Evolutionary conservation across 2,888 invertebrate genomes (phyloP).

Genomic region (Eurois occulta): DNA sequence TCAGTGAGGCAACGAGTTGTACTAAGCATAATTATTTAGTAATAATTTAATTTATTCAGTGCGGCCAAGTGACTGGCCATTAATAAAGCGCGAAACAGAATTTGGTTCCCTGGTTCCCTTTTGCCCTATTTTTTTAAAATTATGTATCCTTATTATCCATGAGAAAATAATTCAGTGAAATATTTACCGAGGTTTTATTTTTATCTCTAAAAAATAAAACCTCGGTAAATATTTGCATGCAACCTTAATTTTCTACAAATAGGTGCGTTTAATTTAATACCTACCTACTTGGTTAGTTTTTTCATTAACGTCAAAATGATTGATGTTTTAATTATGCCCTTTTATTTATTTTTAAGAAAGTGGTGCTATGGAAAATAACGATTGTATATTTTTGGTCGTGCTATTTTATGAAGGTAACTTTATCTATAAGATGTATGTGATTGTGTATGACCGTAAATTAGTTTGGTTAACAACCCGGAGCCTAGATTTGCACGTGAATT

Average conservation of each 20-base stretch:
- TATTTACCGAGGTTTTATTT: too few species aligned
- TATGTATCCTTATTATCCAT: too few species aligned
- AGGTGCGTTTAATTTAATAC: conserved; percentile 39
- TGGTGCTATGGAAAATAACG: not conserved
- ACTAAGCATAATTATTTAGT: not conserved
- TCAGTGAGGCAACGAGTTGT: conserved; percentile 65
- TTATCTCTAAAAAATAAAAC: too few species aligned
- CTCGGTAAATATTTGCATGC: conserved; percentile 3
- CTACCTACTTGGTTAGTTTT: conserved; percentile 44
- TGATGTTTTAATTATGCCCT: conserved; percentile 43
- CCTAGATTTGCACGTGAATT: too few species aligned
- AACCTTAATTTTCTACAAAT: conserved; percentile 34
- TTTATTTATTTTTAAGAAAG: conserved; percentile 10
- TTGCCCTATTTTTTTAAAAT: not conserved
- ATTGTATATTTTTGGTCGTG: not conserved
- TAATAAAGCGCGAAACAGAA: conserved; percentile 21
- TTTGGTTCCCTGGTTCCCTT: not conserved
- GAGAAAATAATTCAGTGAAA: not conserved
- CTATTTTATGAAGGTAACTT: not conserved
- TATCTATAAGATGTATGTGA: not conserved
- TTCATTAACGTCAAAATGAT: conserved; percentile 56
- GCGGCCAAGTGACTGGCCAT: conserved; percentile 41
- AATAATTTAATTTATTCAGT: not conserved
- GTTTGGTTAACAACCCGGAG: too few species aligned
- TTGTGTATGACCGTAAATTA: not conserved